These are phyloP conservation scores for Parazoanthus atlanticus DNA, from an alignment of 92 coral and sea anemone species.

Conservation along the genomic window DNA sequence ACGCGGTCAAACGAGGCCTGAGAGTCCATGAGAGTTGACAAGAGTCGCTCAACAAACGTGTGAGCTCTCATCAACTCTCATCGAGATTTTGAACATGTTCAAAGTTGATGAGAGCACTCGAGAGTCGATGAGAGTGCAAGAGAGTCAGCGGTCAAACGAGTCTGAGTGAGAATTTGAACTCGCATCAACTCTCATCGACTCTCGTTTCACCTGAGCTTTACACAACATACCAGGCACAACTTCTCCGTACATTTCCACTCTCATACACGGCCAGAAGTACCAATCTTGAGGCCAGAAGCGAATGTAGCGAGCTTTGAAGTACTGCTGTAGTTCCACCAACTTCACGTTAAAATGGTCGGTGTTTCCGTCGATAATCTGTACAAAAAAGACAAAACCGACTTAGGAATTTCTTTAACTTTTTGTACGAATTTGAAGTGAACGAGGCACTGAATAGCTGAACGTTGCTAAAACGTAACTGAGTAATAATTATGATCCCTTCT, in stretches of 20 bases:
- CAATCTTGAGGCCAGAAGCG: conserved; percentile 83
- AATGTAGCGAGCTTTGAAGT: conserved; percentile 64
- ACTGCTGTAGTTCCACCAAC: conserved; percentile 61
- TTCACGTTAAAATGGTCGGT: conserved; percentile 61
- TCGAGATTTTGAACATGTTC: no score
- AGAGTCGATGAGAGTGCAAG: no score
- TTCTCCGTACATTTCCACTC: conserved; percentile 80
- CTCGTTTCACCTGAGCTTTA: no score
- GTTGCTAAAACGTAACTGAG: background rate
- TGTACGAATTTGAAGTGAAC: background rate
- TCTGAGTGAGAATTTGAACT: no score
- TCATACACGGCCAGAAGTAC: conserved; percentile 88
- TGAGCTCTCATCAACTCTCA: no score
- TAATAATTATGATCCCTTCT: no score
- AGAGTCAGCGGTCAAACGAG: no score
- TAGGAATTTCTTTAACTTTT: background rate
- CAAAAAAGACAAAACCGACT: background rate
- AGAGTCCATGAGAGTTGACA: no score
- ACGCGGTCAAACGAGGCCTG: no score
- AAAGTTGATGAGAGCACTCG: no score
- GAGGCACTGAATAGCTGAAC: background rate
- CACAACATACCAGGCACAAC: conserved; percentile 21
- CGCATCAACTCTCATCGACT: no score
- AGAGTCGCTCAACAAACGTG: no score
- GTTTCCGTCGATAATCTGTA: conserved; percentile 77